A percentile compares a stretch with the other conserved stretches of the same genome.
phyloP scores from a whole-genome alignment of 1,140 invertebrate genomes.

The Platorchestia sp. region DNA sequence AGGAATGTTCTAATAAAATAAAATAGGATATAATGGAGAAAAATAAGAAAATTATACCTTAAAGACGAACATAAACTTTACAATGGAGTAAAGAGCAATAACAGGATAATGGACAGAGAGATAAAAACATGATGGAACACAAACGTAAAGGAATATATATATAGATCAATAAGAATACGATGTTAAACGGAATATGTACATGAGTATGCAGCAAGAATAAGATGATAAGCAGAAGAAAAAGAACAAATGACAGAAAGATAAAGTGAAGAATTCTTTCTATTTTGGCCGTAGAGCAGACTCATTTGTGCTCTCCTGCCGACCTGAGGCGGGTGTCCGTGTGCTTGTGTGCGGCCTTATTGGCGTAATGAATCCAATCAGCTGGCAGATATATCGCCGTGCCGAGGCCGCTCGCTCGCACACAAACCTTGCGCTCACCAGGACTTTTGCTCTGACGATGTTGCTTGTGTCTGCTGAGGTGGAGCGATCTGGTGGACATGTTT shows the following conservation, averaged over 20 bases:
- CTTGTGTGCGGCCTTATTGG: constrained; percentile 19
- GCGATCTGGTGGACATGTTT: not conserved
- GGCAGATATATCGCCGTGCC: not conserved
- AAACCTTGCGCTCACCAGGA: not conserved
- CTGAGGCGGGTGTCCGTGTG: not conserved
- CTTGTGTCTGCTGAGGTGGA: not conserved
- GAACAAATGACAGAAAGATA: not conserved
- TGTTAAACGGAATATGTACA: not conserved
- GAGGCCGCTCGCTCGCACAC: not conserved
- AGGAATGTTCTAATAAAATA: too few species aligned
- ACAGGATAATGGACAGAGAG: too few species aligned
- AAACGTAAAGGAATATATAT: too few species aligned
- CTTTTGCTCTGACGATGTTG: not conserved
- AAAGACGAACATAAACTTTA: too few species aligned
- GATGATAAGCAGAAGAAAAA: too few species aligned
- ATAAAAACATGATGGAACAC: too few species aligned
- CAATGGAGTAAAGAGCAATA: too few species aligned
- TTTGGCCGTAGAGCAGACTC: not conserved
- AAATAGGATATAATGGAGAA: too few species aligned
- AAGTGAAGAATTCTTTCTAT: not conserved
- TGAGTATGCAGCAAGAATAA: not conserved
- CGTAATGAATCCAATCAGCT: constrained; percentile 40
- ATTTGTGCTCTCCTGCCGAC: not conserved
- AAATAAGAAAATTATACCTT: too few species aligned
- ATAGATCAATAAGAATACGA: not conserved